Percentiles rank a stretch among this genome's conserved stretches.
Evolutionary conservation across 2,113 vertebrate genomes (phyloP).

Genomic region (Lycocorax pyrrhopterus): DNA sequence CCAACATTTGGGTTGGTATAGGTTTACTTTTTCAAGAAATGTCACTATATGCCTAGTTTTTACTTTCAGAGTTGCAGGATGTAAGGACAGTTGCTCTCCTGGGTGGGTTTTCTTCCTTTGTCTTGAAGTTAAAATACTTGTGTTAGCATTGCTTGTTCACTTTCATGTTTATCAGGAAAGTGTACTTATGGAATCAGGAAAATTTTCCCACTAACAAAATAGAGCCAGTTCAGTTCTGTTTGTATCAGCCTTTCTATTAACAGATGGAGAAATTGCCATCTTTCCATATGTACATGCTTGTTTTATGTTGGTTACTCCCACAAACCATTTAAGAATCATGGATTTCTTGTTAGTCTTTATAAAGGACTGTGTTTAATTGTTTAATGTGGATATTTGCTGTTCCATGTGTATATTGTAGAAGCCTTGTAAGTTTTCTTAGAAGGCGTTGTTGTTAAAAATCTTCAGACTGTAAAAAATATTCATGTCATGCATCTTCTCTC

Average conservation of each 20-base stretch:
- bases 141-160: neutral
- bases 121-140: neutral
- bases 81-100: neutral
- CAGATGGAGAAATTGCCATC: neutral
- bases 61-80: neutral
- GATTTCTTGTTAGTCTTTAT: neutral
- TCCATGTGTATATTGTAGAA: neutral
- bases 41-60: neutral
- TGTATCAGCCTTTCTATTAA: neutral
- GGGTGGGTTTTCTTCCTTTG: neutral
- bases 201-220: neutral
- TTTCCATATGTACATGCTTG: neutral
- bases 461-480: neutral
- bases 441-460: neutral
- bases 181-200: neutral
- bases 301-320: neutral
- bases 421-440: neutral
- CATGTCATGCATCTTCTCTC: conserved; percentile 26
- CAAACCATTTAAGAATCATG: neutral
- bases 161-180: neutral
- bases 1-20: neutral
- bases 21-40: neutral
- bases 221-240: neutral
- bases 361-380: neutral
- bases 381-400: neutral